These are phyloP conservation scores for Manacus vitellinus DNA, from an alignment of 2,113 vertebrate genomes.

Conservation along the genomic window DNA sequence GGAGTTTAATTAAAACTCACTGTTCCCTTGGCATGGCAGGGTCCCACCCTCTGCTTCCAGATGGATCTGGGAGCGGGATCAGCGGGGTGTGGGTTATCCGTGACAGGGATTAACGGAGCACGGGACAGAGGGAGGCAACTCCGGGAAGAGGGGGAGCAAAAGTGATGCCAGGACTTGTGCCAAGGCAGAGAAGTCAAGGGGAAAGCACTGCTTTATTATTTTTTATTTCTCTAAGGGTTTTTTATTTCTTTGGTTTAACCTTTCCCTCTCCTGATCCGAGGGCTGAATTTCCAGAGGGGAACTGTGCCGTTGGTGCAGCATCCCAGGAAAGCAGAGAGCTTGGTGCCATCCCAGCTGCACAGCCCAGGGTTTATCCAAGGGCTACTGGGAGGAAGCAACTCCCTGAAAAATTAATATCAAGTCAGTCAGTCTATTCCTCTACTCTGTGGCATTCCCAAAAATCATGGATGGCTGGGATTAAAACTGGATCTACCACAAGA, in stretches of 20 bases:
- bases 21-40: background rate
- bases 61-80: background rate
- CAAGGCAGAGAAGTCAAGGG: background rate
- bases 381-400: background rate
- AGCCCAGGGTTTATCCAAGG: accelerated
- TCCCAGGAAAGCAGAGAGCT: background rate
- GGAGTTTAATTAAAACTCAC: conserved; percentile 39
- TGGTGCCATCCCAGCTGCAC: background rate
- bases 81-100: background rate
- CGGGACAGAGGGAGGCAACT: background rate
- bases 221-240: background rate
- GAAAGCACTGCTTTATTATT: accelerated
- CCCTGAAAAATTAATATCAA: background rate
- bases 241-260: background rate
- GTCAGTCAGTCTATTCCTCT: background rate
- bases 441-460: background rate
- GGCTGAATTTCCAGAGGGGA: background rate
- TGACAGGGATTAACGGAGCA: background rate
- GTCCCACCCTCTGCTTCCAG: background rate
- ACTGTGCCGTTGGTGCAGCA: background rate
- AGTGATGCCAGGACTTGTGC: background rate
- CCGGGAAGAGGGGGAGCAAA: background rate
- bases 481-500: background rate
- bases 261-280: background rate
- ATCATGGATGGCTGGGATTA: accelerated